Base-by-base conservation (phyloP, 2,797 vertebrate genomes). In the Oceanodroma leucorhoa region DNA sequence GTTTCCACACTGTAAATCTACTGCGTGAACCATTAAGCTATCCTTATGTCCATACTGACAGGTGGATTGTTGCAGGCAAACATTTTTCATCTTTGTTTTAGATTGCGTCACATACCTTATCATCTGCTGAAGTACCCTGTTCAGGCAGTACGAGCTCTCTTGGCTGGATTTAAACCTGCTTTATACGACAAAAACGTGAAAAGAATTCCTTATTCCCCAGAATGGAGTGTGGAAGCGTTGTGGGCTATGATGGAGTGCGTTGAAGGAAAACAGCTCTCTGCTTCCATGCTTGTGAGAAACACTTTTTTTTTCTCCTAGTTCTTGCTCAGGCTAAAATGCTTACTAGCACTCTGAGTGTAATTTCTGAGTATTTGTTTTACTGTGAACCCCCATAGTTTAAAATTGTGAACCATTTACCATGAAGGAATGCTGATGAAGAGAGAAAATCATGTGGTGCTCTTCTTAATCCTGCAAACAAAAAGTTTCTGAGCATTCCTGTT, bases 131-230 rank as follows among this genome's bases (percentile, higher is more conserved):
- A 92, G 48, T 99, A 99, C 41, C 99, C 99, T 4, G 83, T 93
- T 12, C 95, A 64, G 70, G 99, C 98, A 11, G 84, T 99, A 22
- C 98, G 97, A 91, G 99, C 98, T 22, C 96, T 96, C 23, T 92
- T 99, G 65, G 97, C 98, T 14, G 99, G 99, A 51, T 99, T 99
- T 95, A 99, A 98, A 92, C 98, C 99, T 22, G 96, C 98, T 4
- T 54, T 62, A 4, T 46, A 32, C 27, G 97, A 96, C 67, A 41
- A 15, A 7, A 84, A 97, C 0, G 53, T 79, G 30, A 75, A 97
- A 14, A 96, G 98, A 92, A 97, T 99, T 94, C 98, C 99, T 4
- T 99, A 99, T 87, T 96, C 98, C 71, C 99, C 98, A 0, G 93
- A 97, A 30, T 99, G 99, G 99, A 99, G 98, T 40, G 62, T 99